Percentiles rank a stretch among this genome's conserved stretches.
Evolutionary conservation across 2,888 invertebrate species (phyloP).

Genomic region (Eupithecia vulgata): DNA sequence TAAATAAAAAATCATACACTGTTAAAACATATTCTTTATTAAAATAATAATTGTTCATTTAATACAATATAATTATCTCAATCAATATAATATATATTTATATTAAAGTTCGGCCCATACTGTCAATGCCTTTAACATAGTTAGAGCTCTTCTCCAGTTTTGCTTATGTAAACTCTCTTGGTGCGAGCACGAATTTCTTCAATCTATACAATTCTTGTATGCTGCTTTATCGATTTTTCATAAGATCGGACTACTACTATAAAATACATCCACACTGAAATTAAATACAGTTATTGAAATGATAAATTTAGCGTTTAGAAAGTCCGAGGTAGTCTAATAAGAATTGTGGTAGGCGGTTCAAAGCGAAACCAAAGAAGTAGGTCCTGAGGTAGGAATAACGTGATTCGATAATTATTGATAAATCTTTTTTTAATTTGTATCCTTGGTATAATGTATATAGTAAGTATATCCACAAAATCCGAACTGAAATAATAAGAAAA

Average conservation of each 20-base stretch:
- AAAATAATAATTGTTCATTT: background rate
- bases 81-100: background rate
- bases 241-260: conserved; percentile 66
- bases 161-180: conserved; percentile 19
- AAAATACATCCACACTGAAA: conserved; percentile 73
- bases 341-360: background rate
- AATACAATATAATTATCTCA: background rate
- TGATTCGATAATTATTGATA: background rate
- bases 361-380: background rate
- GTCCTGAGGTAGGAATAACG: background rate
- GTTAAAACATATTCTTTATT: background rate
- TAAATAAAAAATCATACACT: background rate
- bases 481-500: conserved; percentile 50
- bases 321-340: background rate
- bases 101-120: background rate
- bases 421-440: background rate
- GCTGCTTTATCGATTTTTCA: conserved; percentile 42
- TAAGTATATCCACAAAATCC: conserved; percentile 52
- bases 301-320: background rate
- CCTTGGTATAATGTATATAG: conserved; percentile 22
- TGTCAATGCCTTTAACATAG: background rate
- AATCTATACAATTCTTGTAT: background rate
- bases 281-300: conserved; percentile 36
- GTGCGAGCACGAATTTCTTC: background rate
- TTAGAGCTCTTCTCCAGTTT: conserved; percentile 16